These are phyloP conservation scores for Beroe forskalii DNA, from an alignment of 37 sponge, comb jelly and placozoan genomes.

Conservation along the genomic window DNA sequence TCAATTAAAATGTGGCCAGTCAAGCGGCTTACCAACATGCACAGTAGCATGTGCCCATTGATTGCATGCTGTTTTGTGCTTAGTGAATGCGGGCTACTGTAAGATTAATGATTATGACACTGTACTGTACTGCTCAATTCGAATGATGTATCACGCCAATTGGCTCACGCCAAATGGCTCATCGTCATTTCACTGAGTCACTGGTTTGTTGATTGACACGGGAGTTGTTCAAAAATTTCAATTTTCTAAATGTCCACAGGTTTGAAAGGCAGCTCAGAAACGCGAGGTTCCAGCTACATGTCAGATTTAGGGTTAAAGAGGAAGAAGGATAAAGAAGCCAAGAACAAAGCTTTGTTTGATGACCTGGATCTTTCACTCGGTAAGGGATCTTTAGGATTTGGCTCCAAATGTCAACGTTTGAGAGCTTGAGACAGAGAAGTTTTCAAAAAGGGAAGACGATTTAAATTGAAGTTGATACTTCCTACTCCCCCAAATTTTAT, in stretches of 20 bases:
- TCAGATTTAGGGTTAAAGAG: background rate
- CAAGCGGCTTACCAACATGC: background rate
- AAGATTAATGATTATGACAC: too few species aligned
- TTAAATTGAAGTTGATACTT: background rate
- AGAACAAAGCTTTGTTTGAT: background rate
- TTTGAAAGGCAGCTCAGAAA: slow-evolving; percentile 17
- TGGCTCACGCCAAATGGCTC: too few species aligned
- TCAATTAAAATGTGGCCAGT: background rate
- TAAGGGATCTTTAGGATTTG: too few species aligned
- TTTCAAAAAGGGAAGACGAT: background rate
- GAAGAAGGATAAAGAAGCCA: background rate
- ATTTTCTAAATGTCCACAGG: background rate
- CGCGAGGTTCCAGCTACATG: slow-evolving; percentile 34
- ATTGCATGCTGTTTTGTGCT: too few species aligned
- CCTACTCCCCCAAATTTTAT: background rate
- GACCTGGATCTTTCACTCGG: slow-evolving; percentile 38
- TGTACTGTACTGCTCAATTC: too few species aligned
- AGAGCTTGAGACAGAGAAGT: too few species aligned
- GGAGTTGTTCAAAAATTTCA: background rate
- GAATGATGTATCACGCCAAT: too few species aligned
- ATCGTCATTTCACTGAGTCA: background rate
- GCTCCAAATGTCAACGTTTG: background rate
- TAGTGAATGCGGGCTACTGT: too few species aligned
- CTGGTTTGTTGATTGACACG: background rate
- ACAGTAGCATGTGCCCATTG: too few species aligned